Evolutionary conservation across 2,113 vertebrate genomes (phyloP).

Genomic region (Gymnobelideus leadbeateri): DNA sequence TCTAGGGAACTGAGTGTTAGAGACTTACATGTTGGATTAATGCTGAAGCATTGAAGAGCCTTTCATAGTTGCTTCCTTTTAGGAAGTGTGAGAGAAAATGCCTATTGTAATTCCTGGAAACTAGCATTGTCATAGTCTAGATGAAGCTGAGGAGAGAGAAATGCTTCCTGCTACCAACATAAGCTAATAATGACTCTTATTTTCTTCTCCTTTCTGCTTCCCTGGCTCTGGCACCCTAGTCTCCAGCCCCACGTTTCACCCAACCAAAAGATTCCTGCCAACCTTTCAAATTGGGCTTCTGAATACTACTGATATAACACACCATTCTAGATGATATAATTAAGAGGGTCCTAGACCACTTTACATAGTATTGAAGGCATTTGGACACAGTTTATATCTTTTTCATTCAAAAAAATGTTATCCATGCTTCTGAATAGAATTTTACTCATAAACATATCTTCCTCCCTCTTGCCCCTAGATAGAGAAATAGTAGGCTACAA

Average conservation of each 20-base stretch:
- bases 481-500: neutral
- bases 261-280: neutral
- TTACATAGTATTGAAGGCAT: neutral
- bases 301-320: neutral
- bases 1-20: neutral
- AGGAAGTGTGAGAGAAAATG: neutral
- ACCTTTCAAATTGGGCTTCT: neutral
- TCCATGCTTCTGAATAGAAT: neutral
- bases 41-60: neutral
- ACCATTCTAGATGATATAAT: neutral
- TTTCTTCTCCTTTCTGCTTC: neutral
- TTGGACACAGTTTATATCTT: neutral
- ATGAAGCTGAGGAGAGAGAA: neutral
- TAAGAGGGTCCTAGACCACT: neutral
- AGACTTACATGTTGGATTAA: neutral
- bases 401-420: neutral
- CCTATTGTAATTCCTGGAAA: neutral
- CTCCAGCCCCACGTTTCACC: neutral
- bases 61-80: neutral
- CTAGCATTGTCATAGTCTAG: neutral
- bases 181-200: neutral
- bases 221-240: neutral
- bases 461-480: neutral
- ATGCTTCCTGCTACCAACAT: neutral
- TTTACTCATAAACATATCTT: neutral